Conservation (phyloP, 2,797 vertebrate species). For the Artibeus jamaicensis region DNA sequence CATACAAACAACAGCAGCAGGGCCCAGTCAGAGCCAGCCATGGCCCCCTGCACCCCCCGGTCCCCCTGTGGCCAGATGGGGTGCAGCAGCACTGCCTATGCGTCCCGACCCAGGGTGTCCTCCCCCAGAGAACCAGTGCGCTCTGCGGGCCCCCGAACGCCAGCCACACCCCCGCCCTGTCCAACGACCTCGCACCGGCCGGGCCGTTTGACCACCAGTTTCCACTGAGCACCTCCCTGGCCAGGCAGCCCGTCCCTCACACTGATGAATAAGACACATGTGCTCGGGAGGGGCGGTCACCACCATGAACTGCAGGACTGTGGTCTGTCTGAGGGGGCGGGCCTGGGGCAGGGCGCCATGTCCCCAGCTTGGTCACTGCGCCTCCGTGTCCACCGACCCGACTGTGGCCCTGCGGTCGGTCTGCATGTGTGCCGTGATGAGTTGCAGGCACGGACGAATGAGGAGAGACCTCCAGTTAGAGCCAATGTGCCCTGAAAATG, state of each 20-base stretch:
- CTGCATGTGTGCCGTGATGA: fast-evolving
- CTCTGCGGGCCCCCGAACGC: too few species aligned
- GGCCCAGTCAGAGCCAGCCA: too few species aligned
- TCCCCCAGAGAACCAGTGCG: too few species aligned
- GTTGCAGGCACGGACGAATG: fast-evolving
- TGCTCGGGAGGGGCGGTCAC: fast-evolving
- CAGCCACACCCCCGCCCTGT: fast-evolving
- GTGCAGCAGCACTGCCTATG: too few species aligned
- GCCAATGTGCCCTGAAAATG: background rate
- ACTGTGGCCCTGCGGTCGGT: too few species aligned
- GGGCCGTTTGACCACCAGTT: too few species aligned
- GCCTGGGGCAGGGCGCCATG: fast-evolving
- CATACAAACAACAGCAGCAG: too few species aligned
- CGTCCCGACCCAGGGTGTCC: too few species aligned
- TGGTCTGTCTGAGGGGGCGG: fast-evolving
- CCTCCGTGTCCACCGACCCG: fast-evolving
- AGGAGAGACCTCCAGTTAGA: background rate
- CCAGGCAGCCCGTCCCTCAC: background rate
- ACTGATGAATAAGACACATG: too few species aligned
- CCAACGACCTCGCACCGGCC: fast-evolving
- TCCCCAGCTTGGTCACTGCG: background rate
- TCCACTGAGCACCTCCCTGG: too few species aligned
- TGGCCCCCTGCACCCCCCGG: too few species aligned
- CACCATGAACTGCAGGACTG: fast-evolving
- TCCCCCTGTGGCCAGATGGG: too few species aligned